Evolutionary conservation across 37 sponge, comb jelly and placozoan species (phyloP).

Genomic region (Oopsacas minuta): DNA sequence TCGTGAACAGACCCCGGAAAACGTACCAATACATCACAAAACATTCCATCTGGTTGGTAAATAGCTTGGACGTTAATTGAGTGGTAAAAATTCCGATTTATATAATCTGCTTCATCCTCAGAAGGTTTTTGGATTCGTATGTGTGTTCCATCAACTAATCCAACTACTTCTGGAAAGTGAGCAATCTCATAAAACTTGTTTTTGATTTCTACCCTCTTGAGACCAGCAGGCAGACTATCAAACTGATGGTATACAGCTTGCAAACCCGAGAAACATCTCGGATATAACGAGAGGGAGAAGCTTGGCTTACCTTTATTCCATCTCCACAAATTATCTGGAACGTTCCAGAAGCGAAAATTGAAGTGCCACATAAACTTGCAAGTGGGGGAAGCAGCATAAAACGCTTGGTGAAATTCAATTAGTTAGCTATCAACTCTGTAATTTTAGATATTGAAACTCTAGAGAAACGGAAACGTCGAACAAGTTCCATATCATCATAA

Average conservation of each 20-base stretch:
- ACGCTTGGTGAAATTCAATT: background rate
- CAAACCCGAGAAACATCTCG: background rate
- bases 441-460: background rate
- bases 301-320: background rate
- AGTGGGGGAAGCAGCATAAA: background rate
- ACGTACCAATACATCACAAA: background rate
- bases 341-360: background rate
- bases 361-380: background rate
- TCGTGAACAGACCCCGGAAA: conserved; percentile 5
- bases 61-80: background rate
- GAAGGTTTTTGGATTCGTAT: background rate
- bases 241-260: background rate
- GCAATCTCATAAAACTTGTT: background rate
- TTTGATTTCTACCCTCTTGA: background rate
- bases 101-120: background rate
- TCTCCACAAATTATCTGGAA: background rate
- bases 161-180: background rate
- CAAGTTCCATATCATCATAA: background rate
- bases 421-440: background rate
- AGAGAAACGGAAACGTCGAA: background rate
- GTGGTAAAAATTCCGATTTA: background rate
- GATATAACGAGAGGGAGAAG: background rate
- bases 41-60: background rate
- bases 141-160: background rate
- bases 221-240: background rate